phyloP scores from a whole-genome alignment of 64 coral and sea anemone species.

The Acropora tenuis region DNA sequence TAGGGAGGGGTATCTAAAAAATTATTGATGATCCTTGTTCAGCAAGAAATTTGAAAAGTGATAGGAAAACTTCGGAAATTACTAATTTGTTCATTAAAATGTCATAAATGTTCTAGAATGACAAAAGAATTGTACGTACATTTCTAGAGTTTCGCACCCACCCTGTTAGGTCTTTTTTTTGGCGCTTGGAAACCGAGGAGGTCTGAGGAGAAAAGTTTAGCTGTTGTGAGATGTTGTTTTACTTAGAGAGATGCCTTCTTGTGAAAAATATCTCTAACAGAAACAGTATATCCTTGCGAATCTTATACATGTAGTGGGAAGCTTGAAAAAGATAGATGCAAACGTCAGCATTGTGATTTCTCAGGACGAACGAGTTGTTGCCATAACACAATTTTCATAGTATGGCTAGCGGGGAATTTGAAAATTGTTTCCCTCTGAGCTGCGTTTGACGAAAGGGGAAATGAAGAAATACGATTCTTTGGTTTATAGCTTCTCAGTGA shows the following conservation, averaged over 20 bases:
- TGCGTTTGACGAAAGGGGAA: neutral
- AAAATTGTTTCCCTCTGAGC: neutral
- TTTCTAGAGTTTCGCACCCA: neutral
- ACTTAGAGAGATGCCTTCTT: neutral
- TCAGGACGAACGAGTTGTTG: neutral
- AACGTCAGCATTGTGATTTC: neutral
- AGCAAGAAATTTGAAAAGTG: neutral
- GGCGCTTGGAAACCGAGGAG: neutral
- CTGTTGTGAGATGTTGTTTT: neutral
- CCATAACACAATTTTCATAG: neutral
- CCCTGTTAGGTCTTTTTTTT: neutral
- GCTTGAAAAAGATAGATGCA: neutral
- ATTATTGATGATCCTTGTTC: neutral
- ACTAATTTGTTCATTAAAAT: neutral
- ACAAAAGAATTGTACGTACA: neutral
- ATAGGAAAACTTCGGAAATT: neutral
- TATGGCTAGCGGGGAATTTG: slow-evolving; percentile 46
- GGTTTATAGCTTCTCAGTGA: neutral
- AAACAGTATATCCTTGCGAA: neutral
- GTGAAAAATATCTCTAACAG: neutral
- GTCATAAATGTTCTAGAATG: neutral
- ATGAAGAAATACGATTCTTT: neutral
- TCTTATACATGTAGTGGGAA: neutral
- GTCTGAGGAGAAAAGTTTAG: slow-evolving; percentile 17
- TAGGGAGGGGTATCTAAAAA: neutral